A percentile compares a stretch with the other conserved stretches of the same genome.
These are phyloP conservation scores for Istiophorus platypterus DNA, from an alignment of 2,113 vertebrate species.

Conservation along the genomic window DNA sequence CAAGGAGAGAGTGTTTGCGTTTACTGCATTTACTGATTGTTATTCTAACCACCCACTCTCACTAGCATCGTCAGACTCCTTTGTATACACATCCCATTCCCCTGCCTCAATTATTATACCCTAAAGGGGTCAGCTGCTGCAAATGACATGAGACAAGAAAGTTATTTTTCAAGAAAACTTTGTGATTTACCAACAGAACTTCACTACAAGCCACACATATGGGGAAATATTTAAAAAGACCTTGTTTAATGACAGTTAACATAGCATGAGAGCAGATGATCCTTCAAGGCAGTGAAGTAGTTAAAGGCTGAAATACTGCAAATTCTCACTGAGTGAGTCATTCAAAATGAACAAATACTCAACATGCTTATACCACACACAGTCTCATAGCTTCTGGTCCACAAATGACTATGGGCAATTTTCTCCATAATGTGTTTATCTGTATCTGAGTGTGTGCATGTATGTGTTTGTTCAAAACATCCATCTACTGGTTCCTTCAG, in stretches of 20 bases:
- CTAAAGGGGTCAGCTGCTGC: constrained; percentile 46
- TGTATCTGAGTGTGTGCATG: neutral
- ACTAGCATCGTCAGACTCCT: constrained; percentile 51
- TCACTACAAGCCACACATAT: constrained; percentile 31
- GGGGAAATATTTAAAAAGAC: constrained; percentile 49
- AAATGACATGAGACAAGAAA: constrained; percentile 24
- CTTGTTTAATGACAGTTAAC: constrained; percentile 53
- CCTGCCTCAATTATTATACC: constrained; percentile 44
- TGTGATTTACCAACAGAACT: constrained; percentile 20
- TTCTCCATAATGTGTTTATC: constrained; percentile 1
- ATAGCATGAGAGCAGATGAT: constrained; percentile 54
- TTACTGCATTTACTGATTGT: constrained; percentile 70
- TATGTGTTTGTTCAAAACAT: constrained; percentile 41
- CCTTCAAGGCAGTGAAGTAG: constrained; percentile 44
- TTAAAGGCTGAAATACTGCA: constrained; percentile 51
- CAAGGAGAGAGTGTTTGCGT: constrained; percentile 66
- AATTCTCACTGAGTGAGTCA: constrained; percentile 50
- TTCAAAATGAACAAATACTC: constrained; percentile 44
- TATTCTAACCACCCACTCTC: constrained; percentile 73
- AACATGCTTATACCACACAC: constrained; percentile 47
- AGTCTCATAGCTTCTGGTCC: constrained; percentile 10
- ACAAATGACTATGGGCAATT: constrained; percentile 36
- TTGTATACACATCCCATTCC: constrained; percentile 32
- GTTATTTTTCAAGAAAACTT: constrained; percentile 21
- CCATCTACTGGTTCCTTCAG: constrained; percentile 37